Evolutionary conservation across 2,113 vertebrate genomes (phyloP).

Genomic region (Paramormyrops kingsleyae): DNA sequence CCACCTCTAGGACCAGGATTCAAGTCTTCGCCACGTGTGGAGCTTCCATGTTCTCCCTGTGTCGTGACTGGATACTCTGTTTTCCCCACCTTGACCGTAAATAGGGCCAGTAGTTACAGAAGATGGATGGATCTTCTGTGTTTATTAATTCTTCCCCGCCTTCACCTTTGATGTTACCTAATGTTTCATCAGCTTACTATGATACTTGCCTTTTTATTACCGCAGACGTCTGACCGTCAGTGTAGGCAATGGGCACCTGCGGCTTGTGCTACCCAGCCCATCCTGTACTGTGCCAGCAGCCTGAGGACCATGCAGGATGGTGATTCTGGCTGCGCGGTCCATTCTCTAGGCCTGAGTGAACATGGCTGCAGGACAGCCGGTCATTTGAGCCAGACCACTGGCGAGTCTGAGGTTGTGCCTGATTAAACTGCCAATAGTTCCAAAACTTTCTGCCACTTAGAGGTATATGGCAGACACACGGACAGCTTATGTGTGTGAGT

Average conservation of each 20-base stretch:
- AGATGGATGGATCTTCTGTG: neutral
- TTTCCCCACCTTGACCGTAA: neutral
- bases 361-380: slow-evolving; percentile 12
- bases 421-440: slow-evolving; percentile 38
- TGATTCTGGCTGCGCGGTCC: neutral
- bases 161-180: neutral
- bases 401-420: slow-evolving; percentile 17
- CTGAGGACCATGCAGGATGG: neutral
- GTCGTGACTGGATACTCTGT: neutral
- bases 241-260: neutral
- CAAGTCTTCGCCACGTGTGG: neutral
- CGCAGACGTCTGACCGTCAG: neutral
- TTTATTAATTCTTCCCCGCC: neutral
- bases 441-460: slow-evolving; percentile 23
- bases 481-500: neutral
- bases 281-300: neutral
- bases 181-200: neutral
- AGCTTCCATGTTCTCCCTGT: neutral
- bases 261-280: neutral
- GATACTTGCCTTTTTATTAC: neutral
- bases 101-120: neutral
- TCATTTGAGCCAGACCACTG: slow-evolving; percentile 30
- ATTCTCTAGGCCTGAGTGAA: neutral
- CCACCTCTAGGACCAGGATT: neutral
- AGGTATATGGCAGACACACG: neutral